phyloP scores from a whole-genome alignment of 2,113 vertebrate genomes.

The Nanorana parkeri region DNA sequence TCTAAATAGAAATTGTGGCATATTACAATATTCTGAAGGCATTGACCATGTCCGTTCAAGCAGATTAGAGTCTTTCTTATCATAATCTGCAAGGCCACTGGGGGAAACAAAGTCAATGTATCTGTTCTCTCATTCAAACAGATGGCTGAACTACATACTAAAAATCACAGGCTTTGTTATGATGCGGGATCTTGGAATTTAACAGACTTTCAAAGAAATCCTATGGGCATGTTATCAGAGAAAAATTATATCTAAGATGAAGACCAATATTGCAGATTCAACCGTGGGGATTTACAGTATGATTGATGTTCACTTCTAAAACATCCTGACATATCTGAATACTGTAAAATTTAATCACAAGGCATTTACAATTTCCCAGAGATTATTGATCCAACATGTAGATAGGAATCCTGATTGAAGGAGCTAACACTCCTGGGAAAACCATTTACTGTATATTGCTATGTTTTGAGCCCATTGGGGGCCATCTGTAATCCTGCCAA shows the following conservation, averaged over 20 bases:
- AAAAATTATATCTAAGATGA: not conserved
- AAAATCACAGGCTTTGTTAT: not conserved
- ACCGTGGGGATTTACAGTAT: not conserved
- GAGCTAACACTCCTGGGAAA: too few relatives aligned
- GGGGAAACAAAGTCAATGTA: constrained; percentile 31
- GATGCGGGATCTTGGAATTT: not conserved
- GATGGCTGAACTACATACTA: constrained; percentile 20
- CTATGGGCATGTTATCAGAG: not conserved
- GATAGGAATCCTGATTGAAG: too few relatives aligned
- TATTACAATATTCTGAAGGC: constrained; percentile 9
- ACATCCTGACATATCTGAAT: not conserved
- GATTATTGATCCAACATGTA: too few relatives aligned
- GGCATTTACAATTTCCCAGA: too few relatives aligned
- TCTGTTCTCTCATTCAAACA: constrained; percentile 29
- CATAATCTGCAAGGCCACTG: constrained; percentile 36
- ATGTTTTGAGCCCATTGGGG: too few relatives aligned
- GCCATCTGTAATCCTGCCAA: too few relatives aligned
- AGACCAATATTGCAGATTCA: not conserved
- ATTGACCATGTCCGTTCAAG: constrained; percentile 21
- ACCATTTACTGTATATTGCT: too few relatives aligned
- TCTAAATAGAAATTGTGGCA: not conserved
- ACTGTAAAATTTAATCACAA: not conserved
- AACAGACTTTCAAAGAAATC: not conserved
- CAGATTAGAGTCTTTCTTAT: constrained; percentile 39
- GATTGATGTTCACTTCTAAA: not conserved